These are phyloP conservation scores for Thereva nobilitata DNA, from an alignment of 2,888 invertebrate species.

Conservation along the genomic window DNA sequence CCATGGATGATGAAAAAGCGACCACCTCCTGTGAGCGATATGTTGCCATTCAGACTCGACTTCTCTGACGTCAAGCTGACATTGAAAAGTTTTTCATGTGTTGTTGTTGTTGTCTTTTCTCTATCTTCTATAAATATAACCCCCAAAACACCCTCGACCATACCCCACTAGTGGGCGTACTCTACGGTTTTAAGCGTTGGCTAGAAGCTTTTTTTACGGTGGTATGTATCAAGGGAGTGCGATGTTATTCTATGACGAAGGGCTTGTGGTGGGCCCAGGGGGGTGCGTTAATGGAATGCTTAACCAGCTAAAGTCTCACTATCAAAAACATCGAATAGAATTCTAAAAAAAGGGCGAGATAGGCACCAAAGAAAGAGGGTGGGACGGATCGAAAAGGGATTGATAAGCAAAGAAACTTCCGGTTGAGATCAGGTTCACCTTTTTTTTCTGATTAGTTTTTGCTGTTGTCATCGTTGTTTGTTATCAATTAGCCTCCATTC, in stretches of 20 bases:
- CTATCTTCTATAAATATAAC: no score
- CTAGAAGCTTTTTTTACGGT: neutral
- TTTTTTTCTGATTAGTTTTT: no score
- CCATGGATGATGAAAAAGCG: constrained; percentile 24
- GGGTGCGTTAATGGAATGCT: constrained; percentile 16
- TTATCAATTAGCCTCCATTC: no score
- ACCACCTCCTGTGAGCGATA: constrained; percentile 10
- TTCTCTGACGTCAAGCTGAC: constrained; percentile 26
- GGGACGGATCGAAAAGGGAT: neutral
- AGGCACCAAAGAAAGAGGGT: neutral
- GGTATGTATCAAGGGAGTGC: neutral
- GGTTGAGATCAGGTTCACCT: no score
- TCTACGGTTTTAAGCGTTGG: neutral
- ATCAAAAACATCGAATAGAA: neutral
- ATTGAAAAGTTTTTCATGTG: constrained; percentile 15
- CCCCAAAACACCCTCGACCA: neutral
- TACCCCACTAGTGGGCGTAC: neutral
- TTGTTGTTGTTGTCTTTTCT: no score
- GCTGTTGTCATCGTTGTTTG: no score
- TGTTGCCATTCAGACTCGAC: constrained; percentile 24
- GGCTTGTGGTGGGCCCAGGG: constrained; percentile 1
- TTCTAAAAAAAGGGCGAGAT: constrained; percentile 3
- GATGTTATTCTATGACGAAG: neutral
- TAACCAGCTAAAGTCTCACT: constrained; percentile 24
- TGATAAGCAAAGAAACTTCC: no score